Evolutionary conservation across 2,888 invertebrate species (phyloP), one percentile per base, ranked within the genome.

Genomic region (Clusia tigrina): DNA sequence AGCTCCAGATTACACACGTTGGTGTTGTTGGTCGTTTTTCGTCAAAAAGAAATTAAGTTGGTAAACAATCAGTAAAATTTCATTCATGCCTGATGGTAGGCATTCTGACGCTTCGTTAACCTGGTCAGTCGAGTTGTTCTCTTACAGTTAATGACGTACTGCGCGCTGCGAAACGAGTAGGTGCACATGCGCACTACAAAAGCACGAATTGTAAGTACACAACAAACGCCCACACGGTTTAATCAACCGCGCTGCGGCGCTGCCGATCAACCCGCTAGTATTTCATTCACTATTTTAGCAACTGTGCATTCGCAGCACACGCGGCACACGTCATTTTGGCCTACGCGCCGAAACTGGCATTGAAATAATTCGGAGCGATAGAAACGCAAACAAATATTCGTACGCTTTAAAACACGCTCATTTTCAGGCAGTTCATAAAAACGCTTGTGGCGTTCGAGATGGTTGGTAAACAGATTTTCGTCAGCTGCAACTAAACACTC

Each of bases 281-380:
- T 53, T 62, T 62, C 62, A 62, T 62, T 62, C 62, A 62, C 62
- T 57, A 26, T 25, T 57, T 54, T 38, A 42, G 3, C 12, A 3
- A n/a, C 12, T n/a, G 42, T 2, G 42, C 42, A 42, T 42, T 5
- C 42, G 53, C 23, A 48, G 26, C 58, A 22, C 60, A 61, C 17
- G 15, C 3, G 61, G 59, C 62, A 64, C 62, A 66, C 66, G 66
- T 66, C 68, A 64, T 63, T 62, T 48, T 59, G 54, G 62, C 66
- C 66, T 60, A 67, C 67, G 65, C 65, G 57, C 42, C 15, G 25
- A 15, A 53, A 37, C 55, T 63, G 63, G 58, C 63, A 63, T 63
- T 63, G 63, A 63, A 58, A 63, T 58, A 54, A 63, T 63, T 62
- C 32, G 32, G 53, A 38, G 20, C 51, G 51, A 52, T 55, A 53